These are phyloP conservation scores for Stictonetta naevosa DNA, from an alignment of 2,113 vertebrate species.

Conservation along the genomic window DNA sequence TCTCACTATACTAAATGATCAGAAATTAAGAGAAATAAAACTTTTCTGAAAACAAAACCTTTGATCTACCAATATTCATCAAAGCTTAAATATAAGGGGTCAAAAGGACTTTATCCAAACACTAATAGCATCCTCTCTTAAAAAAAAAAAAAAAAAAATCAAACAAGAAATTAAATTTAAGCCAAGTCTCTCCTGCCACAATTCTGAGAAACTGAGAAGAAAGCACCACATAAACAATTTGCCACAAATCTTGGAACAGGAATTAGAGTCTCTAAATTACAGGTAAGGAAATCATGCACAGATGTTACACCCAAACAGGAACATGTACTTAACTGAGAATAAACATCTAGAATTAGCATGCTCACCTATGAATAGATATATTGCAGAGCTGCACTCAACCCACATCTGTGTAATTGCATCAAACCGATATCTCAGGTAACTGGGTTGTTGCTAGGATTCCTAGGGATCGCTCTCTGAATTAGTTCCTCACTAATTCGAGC, in stretches of 20 bases:
- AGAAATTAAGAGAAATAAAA: not conserved
- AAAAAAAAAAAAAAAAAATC: not conserved
- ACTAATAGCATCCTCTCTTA: not conserved
- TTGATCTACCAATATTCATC: not conserved
- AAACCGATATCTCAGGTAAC: not conserved
- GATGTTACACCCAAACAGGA: slow-evolving; percentile 2
- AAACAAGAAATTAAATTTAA: not conserved
- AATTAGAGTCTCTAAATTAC: slow-evolving; percentile 8
- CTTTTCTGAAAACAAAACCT: not conserved
- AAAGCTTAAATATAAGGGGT: not conserved
- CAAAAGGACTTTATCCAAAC: not conserved
- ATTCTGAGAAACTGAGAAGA: not conserved
- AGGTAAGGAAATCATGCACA: not conserved
- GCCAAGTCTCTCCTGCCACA: not conserved
- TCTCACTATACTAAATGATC: not conserved
- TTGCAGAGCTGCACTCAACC: slow-evolving; percentile 8
- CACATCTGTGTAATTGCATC: not conserved
- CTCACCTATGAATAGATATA: not conserved
- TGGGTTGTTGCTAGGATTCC: slow-evolving; percentile 27
- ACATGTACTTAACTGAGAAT: slow-evolving; percentile 8
- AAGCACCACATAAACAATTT: not conserved
- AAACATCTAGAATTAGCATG: slow-evolving; percentile 22
- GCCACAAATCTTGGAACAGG: not conserved
- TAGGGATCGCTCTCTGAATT: not conserved
- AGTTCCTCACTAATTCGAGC: not conserved